Base-by-base conservation (phyloP, 2,888 invertebrate species). In the Chalcosyrphus nemorum region DNA sequence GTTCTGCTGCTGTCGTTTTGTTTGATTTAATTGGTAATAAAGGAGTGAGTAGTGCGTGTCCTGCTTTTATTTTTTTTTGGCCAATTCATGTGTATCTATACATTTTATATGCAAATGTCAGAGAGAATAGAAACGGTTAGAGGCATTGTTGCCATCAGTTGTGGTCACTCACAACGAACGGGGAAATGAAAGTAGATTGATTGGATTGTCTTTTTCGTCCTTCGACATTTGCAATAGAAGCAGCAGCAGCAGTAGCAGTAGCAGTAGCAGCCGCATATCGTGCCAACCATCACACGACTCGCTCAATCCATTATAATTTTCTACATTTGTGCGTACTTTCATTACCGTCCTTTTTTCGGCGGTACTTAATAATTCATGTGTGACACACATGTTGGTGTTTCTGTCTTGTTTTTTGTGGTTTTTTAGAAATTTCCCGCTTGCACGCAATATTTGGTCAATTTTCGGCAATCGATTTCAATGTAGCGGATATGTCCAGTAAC, bases 381-480 rank as follows among this genome's bases (percentile, higher is more conserved):
- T 80, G 86, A 87, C 86, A 87, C 87, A 87, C 87, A 87, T 87
- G 87, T 86, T 77, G 85, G 82, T 82, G 77, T 86, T 43, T 57
- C 56, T 82, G 77, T 86, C 41, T 57, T 61, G 45, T 45, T 43
- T 63, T 74, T 50, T 13, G 17, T 27, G 24, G 38, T 61, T 77
- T 76, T 61, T 56, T n/a, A n/a, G 24, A 71, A 78, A 78, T 70
- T 76, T 78, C 35, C 77, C 56, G 43, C 52, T 84, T 59, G 81
- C 86, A 86, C 86, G 86, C 86, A 72, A 86, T 86, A 66, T 86
- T 59, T 81, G 68, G 61, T 81, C 72, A 86, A 86, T 86, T 86
- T 86, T 86, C 81, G 81, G 81, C 86, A 86, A 86, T 86, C 81
- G 86, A 86, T 86, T 86, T 72, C n/a, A 38, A 21, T 68, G 61